Evolutionary conservation across 2,113 vertebrate species (phyloP), one percentile per base, ranked within the genome.

Genomic region (Orcinus orca): DNA sequence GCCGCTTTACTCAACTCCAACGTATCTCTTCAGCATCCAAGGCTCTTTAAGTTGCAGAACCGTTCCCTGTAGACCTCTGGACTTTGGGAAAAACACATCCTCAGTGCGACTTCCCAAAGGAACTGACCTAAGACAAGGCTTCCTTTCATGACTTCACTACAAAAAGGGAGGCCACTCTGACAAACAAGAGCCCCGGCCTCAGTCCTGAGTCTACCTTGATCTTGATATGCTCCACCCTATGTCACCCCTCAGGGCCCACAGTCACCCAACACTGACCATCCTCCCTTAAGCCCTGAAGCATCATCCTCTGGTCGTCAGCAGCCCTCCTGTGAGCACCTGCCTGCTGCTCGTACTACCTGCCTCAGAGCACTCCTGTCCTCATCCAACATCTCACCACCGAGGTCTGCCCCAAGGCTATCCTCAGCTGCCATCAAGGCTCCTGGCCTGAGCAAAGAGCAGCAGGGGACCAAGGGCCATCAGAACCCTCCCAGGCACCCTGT

Each of bases 111-210:
- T 84, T 87, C 65, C 41, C 33, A 92, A 67, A 0, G 70, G 17
- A 96, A 96, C 23, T 89, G 44, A 91, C 31, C 47, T 88, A 60
- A 87, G 73, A 74, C 33, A 86, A 91, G 71, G 26, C 31, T 50
- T 86, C 33, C 26, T 91, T 58, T 81, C 50, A 76, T 14, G 21
- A 80, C 70, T 68, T 68, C 14, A 55, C 55, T 77, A 77, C 29
- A 82, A 62, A 90, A 67, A 41, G 29, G 36, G 23, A 26, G 13
- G 20, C n/a, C 55, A 44, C n/a, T 60, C 71, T 73, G 68, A 91
- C 23, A 79, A 90, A 77, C 31, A 91, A 84, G 38, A 73, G 23
- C 5, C 74, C 82, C 11, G 38, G 71, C 44, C 31, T 80, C 31
- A 74, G 88, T 67, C 20, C 63, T 68, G 44, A 87, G 12, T 93